These are phyloP conservation scores for Etheostoma cragini DNA, from an alignment of 2,113 vertebrate genomes.

Conservation along the genomic window DNA sequence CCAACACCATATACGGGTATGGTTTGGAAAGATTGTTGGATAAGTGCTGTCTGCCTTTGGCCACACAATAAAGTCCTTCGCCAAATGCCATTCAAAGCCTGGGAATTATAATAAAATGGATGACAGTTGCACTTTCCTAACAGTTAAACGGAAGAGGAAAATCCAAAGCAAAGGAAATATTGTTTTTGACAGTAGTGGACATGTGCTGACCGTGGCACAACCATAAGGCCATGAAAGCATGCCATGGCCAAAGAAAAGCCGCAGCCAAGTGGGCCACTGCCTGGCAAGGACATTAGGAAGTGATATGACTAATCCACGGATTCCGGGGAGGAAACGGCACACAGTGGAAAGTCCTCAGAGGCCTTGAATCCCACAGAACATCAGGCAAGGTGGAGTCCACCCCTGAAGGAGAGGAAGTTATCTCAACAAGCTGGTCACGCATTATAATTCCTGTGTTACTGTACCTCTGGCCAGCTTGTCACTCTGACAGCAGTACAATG, in stretches of 20 bases:
- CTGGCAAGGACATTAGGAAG: slow-evolving; percentile 78
- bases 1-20: slow-evolving; percentile 19
- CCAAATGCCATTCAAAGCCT: slow-evolving; percentile 58
- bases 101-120: slow-evolving; percentile 51
- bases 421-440: slow-evolving; percentile 51
- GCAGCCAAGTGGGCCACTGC: slow-evolving; percentile 58
- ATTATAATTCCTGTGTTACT: slow-evolving; percentile 34
- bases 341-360: slow-evolving; percentile 74
- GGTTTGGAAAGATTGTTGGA: slow-evolving; percentile 43
- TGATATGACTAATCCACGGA: slow-evolving; percentile 75
- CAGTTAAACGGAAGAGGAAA: slow-evolving; percentile 26
- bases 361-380: slow-evolving; percentile 71
- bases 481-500: slow-evolving; percentile 22
- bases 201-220: slow-evolving; percentile 51
- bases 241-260: slow-evolving; percentile 51
- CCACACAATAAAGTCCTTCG: slow-evolving; percentile 32
- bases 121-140: slow-evolving; percentile 49
- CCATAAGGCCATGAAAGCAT: slow-evolving; percentile 40
- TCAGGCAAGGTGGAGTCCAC: slow-evolving; percentile 45
- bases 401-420: slow-evolving; percentile 55
- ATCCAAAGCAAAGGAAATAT: slow-evolving; percentile 27
- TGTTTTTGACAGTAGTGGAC: slow-evolving; percentile 45
- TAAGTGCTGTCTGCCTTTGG: slow-evolving; percentile 44
- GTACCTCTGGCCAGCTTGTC: slow-evolving; percentile 34
- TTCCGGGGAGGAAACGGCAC: slow-evolving; percentile 80